Evolutionary conservation across 2,888 invertebrate species (phyloP).

Genomic region (Acanthosepion lycidas): DNA sequence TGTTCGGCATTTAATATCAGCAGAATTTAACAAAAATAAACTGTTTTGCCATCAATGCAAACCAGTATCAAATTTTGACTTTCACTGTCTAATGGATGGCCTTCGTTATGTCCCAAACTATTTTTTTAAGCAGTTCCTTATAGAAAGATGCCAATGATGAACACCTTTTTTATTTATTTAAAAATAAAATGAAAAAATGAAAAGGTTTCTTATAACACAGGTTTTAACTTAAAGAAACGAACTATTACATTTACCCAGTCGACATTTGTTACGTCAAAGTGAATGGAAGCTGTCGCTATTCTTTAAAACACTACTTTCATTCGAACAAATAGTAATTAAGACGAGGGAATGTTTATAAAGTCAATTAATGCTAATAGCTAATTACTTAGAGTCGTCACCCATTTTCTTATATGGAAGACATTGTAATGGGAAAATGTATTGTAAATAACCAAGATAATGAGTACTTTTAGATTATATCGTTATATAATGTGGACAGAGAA

Average conservation of each 20-base stretch:
- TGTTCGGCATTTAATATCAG: not conserved
- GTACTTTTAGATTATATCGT: too few relatives aligned
- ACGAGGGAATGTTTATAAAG: not conserved
- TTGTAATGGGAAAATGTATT: not conserved
- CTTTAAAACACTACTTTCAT: not conserved
- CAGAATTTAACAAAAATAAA: not conserved
- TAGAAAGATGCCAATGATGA: not conserved
- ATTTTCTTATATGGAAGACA: not conserved
- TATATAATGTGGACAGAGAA: too few relatives aligned
- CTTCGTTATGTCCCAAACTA: not conserved
- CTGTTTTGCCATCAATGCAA: not conserved
- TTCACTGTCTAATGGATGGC: not conserved
- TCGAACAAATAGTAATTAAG: constrained; percentile 33
- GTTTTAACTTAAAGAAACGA: not conserved
- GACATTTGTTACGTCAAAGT: not conserved
- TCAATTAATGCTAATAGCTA: constrained; percentile 23
- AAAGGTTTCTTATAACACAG: not conserved
- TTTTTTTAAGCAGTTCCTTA: not conserved
- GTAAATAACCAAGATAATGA: not conserved
- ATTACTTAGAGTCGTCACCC: not conserved
- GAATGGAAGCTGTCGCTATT: too few relatives aligned
- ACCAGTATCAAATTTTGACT: not conserved
- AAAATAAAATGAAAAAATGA: not conserved
- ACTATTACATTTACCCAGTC: not conserved
- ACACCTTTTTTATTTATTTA: not conserved